Evolutionary conservation across 2,113 vertebrate species (phyloP).

Genomic region (Barnardius zonarius): DNA sequence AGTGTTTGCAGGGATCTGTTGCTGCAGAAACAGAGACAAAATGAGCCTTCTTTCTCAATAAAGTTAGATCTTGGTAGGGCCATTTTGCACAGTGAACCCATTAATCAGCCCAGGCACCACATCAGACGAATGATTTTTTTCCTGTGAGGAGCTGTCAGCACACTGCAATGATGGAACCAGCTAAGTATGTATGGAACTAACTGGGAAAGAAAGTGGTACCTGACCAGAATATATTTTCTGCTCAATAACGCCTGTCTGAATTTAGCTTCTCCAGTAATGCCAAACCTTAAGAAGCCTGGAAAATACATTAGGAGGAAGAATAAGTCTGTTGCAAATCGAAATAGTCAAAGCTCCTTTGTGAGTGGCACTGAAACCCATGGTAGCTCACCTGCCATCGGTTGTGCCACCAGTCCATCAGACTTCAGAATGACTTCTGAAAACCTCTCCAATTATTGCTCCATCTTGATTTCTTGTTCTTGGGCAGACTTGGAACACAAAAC

Average conservation of each 20-base stretch:
- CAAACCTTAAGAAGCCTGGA: neutral
- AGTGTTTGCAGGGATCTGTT: neutral
- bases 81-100: conserved; percentile 38
- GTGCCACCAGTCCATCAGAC: neutral
- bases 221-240: conserved; percentile 11
- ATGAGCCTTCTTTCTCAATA: conserved; percentile 3
- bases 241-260: neutral
- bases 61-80: neutral
- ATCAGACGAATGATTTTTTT: conserved; percentile 8
- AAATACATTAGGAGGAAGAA: neutral
- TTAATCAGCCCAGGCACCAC: conserved; percentile 35
- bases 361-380: neutral
- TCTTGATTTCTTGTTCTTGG: neutral
- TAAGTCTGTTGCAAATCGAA: neutral
- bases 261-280: neutral
- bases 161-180: conserved; percentile 18
- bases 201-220: conserved; percentile 17
- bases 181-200: conserved; percentile 12
- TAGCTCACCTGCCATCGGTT: neutral
- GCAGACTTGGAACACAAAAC: neutral
- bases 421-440: neutral
- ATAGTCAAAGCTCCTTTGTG: neutral
- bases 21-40: neutral
- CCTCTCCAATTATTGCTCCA: neutral
- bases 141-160: conserved; percentile 39